Evolutionary conservation across 2,888 invertebrate genomes (phyloP).

Genomic region (Drepanosiphum platanoidis): DNA sequence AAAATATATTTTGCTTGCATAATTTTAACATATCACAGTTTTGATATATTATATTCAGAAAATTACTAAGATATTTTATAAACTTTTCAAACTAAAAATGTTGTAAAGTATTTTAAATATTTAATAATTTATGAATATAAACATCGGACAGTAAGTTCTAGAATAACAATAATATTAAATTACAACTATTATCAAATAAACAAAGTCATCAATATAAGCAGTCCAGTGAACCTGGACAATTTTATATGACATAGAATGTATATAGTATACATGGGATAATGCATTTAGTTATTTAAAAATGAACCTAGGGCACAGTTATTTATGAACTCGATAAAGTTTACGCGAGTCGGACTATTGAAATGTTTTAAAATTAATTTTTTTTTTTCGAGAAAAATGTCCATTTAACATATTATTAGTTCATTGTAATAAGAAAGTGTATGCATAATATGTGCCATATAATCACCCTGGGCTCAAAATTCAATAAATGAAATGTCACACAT

Average conservation of each 20-base stretch:
- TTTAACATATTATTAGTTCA: too few species aligned
- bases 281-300: not conserved
- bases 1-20: not conserved
- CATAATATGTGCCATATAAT: not conserved
- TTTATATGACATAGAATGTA: not conserved
- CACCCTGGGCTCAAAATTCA: not conserved
- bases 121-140: not conserved
- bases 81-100: not conserved
- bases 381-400: too few species aligned
- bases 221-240: not conserved
- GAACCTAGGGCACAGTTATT: not conserved
- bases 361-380: too few species aligned
- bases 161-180: not conserved
- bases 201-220: not conserved
- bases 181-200: not conserved
- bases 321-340: not conserved
- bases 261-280: conserved; percentile 16
- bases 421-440: too few species aligned
- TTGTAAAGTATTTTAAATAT: not conserved
- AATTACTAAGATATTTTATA: not conserved
- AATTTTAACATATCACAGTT: not conserved
- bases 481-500: too few species aligned
- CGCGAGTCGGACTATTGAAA: too few species aligned
- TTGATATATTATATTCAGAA: not conserved
- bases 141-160: not conserved